phyloP scores from a whole-genome alignment of 1,140 invertebrate genomes.

The Heliothis virescens region DNA sequence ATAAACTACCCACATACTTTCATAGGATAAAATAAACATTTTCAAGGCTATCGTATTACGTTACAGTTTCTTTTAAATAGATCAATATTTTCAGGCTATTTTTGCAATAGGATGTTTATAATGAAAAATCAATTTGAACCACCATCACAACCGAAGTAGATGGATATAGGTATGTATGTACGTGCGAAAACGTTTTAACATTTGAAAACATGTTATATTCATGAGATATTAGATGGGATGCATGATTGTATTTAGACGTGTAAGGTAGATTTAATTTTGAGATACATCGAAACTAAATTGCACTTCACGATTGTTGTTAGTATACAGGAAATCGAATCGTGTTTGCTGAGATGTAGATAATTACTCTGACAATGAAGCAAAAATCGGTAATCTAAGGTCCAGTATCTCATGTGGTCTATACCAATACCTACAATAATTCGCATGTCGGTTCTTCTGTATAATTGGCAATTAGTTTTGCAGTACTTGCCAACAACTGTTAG shows the following conservation, averaged over 20 bases:
- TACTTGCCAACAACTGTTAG: conserved; percentile 64
- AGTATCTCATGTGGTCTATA: background rate
- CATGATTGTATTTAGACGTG: conserved; percentile 34
- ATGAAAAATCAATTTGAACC: conserved; percentile 28
- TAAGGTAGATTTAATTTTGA: conserved; percentile 38
- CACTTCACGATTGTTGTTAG: conserved; percentile 37
- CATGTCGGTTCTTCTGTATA: conserved; percentile 53
- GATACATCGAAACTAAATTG: conserved; percentile 36
- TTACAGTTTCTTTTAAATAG: conserved; percentile 42
- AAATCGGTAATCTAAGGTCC: conserved; percentile 30
- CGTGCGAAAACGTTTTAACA: conserved; percentile 10
- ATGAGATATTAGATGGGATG: background rate
- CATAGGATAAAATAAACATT: conserved; percentile 47
- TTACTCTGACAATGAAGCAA: conserved; percentile 35
- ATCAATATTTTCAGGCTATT: conserved; percentile 46
- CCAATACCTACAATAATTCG: conserved; percentile 49
- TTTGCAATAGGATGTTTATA: conserved; percentile 44
- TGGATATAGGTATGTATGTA: background rate
- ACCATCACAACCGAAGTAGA: conserved; percentile 7
- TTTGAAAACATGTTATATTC: conserved; percentile 18
- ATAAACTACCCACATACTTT: conserved; percentile 48
- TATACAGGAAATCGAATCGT: conserved; percentile 45
- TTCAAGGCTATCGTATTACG: conserved; percentile 47
- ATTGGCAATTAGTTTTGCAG: conserved; percentile 68
- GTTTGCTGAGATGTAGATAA: conserved; percentile 29